Evolutionary conservation across 2,797 vertebrate genomes (phyloP), one percentile per base, ranked within the genome.

Genomic region (Natrix natrix): DNA sequence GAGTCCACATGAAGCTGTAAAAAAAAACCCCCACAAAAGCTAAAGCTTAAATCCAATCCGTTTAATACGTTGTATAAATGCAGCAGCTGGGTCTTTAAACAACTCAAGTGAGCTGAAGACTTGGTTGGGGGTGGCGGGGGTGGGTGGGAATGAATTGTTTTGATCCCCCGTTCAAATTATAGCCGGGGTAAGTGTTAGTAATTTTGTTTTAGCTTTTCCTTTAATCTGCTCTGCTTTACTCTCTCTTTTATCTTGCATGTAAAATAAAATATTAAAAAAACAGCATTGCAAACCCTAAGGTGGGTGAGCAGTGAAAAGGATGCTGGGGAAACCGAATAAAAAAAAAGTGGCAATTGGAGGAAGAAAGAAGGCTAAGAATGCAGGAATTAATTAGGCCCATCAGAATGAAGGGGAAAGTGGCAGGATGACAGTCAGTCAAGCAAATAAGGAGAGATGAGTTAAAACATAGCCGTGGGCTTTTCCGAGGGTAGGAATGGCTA

Each of bases 371-470:
- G 96, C 96, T 97, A 97, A 97, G 97, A 96, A 98, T 98, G 97
- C 97, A 97, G 96, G 97, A 96, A 97, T 98, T 99, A 99, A 99
- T 99, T 99, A 99, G 98, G 98, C 98, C 97, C 98, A 91, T 98
- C 98, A 98, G 98, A 98, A 98, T 98, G 97, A 96, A 96, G 97
- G 96, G 97, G 98, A 98, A 83, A 99, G 98, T 99, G 98, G 98
- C 97, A 98, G 98, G 98, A 97, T 99, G 99, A 99, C 99, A 99
- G 99, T 99, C 98, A 99, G 99, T 99, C 99, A 99, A 98, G 98
- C 98, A 99, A 98, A 99, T 99, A 98, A 99, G 98, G 98, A 98
- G 98, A 98, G 97, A 98, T 94, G 98, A 98, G 98, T 98, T 98
- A 98, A 98, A 99, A 98, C 99, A 98, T 99, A 98, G 98, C 98